Evolutionary conservation across 2,888 invertebrate species (phyloP), one percentile per base, ranked within the genome.

Genomic region (Toxonevra muliebris): DNA sequence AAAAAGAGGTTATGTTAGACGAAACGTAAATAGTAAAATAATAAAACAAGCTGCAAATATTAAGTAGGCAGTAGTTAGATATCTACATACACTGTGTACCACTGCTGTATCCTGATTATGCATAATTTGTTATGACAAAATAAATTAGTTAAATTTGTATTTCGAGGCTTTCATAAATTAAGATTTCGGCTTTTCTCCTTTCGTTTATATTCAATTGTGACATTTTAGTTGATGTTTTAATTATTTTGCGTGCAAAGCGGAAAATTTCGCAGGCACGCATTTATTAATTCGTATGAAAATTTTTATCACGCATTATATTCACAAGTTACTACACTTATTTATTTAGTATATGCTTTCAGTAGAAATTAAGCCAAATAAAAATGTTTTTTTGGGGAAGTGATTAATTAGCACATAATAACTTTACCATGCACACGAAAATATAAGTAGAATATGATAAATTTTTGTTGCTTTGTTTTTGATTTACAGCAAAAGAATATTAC

Each of bases 361-460:
- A 19, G 15, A 65, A 65, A 65, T 59, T 59, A 59, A 65, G 65
- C 58, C 66, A 61, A 30, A 52, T 43, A 30, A 61, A 60, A 66
- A 66, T 61, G 30, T 30, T 30, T 30, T n/a, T 30, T 30, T 30
- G 61, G 71, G 71, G 66, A 74, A 74, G 74, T 73, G 71, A 74
- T 74, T 73, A 74, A 74, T 74, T 74, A 73, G 73, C 74, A 74
- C 74, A 71, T 74, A 66, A 74, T 73, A 61, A 66, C 57, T 66
- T 48, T 61, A 19, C 43, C 40, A 43, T 30, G 55, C 45, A n/a
- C 54, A 50, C 59, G 65, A 13, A 13, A 64, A 30, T 4, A 30
- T 7, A 7, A 30, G 30, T 30, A 30, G 30, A 30, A 30, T 30
- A 30, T 30, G 30, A 30, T 30, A 30, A 30, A 7, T 30, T 30